These are phyloP conservation scores for Heliconius congener DNA, from an alignment of 1,140 invertebrate genomes.

Conservation along the genomic window DNA sequence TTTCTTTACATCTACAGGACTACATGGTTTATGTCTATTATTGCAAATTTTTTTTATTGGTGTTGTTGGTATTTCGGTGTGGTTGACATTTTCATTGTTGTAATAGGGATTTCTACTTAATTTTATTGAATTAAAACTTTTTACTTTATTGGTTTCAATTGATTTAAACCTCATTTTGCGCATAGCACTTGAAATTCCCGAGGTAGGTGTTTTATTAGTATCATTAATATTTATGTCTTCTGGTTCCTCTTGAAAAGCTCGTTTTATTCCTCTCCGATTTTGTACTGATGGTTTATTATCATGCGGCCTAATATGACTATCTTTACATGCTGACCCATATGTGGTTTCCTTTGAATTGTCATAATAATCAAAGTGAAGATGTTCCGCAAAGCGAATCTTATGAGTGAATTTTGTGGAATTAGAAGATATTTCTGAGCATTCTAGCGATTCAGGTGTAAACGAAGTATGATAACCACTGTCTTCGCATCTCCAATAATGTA, in stretches of 20 bases:
- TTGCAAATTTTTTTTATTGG: conserved; percentile 66
- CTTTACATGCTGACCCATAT: conserved; percentile 37
- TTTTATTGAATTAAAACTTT: conserved; percentile 38
- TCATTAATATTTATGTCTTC: conserved; percentile 42
- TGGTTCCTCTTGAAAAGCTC: conserved; percentile 51
- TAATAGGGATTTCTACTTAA: background rate
- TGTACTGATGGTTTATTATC: conserved; percentile 50
- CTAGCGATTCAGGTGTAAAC: conserved; percentile 64
- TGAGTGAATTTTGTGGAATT: conserved; percentile 41
- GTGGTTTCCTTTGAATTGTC: conserved; percentile 45
- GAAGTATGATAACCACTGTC: conserved; percentile 75
- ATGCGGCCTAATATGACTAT: conserved; percentile 39
- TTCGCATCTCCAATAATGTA: conserved; percentile 59
- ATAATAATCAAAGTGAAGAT: conserved; percentile 50
- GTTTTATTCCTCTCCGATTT: conserved; percentile 58
- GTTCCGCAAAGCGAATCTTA: conserved; percentile 43
- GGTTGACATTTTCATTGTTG: conserved; percentile 41
- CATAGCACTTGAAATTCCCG: conserved; percentile 57
- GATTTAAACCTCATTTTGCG: conserved; percentile 47
- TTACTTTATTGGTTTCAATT: conserved; percentile 41
- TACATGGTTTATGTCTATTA: conserved; percentile 59
- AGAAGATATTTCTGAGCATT: conserved; percentile 63
- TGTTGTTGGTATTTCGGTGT: conserved; percentile 65
- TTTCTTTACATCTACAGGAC: conserved; percentile 52
- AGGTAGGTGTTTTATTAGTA: conserved; percentile 62